Base-by-base conservation (phyloP, 2,113 vertebrate species). In the Melanotaenia duboulayi region DNA sequence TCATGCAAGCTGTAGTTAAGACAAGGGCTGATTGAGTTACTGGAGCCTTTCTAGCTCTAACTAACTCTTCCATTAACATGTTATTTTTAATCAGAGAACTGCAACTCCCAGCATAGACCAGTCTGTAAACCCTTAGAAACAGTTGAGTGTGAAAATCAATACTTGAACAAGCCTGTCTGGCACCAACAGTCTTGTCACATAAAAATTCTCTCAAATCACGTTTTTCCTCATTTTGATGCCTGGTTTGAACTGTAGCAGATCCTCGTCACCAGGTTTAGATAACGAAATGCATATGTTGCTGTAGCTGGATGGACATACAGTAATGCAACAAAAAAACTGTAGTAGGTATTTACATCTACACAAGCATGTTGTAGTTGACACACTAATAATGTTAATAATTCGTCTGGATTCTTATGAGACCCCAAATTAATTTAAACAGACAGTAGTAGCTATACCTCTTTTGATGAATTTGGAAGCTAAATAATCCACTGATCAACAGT, bases 381-480 rank as follows among this genome's bases (percentile, higher is more conserved):
- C 10, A 14, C 51, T 32, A 16, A 24, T 35, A n/a, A 12, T 54
- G 24, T n/a, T n/a, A n/a, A n/a, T n/a, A n/a, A 54, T 32, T 25
- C 19, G 7, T 23, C 55, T 57, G 49, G 39, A 65, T 60, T 75
- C 65, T 54, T 52, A 24, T 10, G 23, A 23, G n/a, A 71, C 51
- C 64, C 23, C 11, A 25, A 22, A 55, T 39, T 52, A 20, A 57
- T 51, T 56, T 42, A 1, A 42, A 4, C 39, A 42, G 39, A 42
- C 39, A 13, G 39, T 5, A 42, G 25, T 54, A 63, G 59, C 25
- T 59, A 71, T 60, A 24, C n/a, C 14, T 52, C 23, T 57, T 79
- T 58, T 78, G 16, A 22, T 64, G 54, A 67, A 72, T 54, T 72
- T 42, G 52, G 28, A 71, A 28, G 16, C 59, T 58, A 76, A 23